A percentile compares a stretch with the other conserved stretches of the same genome.
Evolutionary conservation across 2,797 vertebrate species (phyloP).

Genomic region (Smutsia gigantea): DNA sequence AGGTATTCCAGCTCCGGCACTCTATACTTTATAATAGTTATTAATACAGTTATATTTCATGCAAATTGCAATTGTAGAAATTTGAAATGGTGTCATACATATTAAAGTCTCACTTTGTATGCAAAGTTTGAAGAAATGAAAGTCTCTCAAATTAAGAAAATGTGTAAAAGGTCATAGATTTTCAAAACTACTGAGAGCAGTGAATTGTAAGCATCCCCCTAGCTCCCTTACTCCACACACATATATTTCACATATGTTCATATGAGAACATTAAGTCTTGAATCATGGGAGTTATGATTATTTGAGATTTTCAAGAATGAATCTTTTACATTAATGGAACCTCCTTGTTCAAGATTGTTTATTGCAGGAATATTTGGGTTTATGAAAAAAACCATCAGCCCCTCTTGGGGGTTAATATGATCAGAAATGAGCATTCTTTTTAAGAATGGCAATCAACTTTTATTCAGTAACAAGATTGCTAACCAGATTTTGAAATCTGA

Average conservation of each 20-base stretch:
- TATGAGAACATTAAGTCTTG: background rate
- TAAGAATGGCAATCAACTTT: conserved; percentile 52
- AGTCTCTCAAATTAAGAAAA: background rate
- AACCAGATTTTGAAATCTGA: conserved; percentile 55
- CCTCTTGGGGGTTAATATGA: background rate
- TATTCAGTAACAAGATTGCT: conserved; percentile 31
- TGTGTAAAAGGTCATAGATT: background rate
- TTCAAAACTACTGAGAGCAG: background rate
- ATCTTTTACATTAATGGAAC: background rate
- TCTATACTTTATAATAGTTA: background rate
- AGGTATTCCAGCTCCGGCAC: background rate
- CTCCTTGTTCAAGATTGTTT: background rate
- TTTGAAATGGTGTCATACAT: conserved; percentile 16
- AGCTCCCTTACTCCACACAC: background rate
- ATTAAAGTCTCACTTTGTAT: background rate
- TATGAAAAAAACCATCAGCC: conserved; percentile 15
- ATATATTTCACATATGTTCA: background rate
- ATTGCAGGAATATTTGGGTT: background rate
- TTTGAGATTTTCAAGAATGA: conserved; percentile 38
- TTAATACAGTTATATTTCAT: background rate
- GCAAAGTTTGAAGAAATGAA: conserved; percentile 38
- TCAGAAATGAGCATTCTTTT: conserved; percentile 16
- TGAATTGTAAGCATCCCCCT: background rate
- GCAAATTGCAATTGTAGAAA: background rate
- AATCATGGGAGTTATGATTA: conserved; percentile 28